A percentile compares a stretch with the other conserved stretches of the same genome.
Conservation (phyloP, 2,113 vertebrate genomes). For the Cebidichthys violaceus region DNA sequence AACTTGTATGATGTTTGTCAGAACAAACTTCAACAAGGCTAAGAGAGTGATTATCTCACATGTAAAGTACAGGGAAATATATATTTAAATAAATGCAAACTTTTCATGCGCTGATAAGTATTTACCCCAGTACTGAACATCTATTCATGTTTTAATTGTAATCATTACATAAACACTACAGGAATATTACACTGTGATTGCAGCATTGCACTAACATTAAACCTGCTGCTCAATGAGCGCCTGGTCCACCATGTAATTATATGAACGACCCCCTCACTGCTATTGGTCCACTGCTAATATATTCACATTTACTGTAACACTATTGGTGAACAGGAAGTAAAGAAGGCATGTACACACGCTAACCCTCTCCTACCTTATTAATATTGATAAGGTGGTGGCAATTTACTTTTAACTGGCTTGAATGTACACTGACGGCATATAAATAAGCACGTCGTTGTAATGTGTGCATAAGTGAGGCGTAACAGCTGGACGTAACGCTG, state of each 20-base stretch:
- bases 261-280: constrained; percentile 60
- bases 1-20: background rate
- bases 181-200: constrained; percentile 26
- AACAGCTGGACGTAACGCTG: background rate
- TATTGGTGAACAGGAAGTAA: constrained; percentile 47
- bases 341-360: constrained; percentile 1
- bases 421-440: too few relatives aligned
- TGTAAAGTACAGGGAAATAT: background rate
- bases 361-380: constrained; percentile 10
- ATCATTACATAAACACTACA: constrained; percentile 9
- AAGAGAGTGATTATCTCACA: background rate
- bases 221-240: background rate
- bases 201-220: constrained; percentile 5
- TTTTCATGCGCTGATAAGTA: background rate
- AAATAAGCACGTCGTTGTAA: background rate
- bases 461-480: background rate
- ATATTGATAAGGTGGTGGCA: constrained; percentile 43
- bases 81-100: background rate
- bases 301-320: background rate
- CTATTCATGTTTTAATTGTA: background rate
- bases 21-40: background rate
- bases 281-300: constrained; percentile 56
- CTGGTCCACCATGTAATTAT: constrained; percentile 48
- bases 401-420: constrained; percentile 29
- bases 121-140: background rate